Evolutionary conservation across 2,113 vertebrate species (phyloP), one percentile per base, ranked within the genome.

Genomic region (Oreochromis niloticus): DNA sequence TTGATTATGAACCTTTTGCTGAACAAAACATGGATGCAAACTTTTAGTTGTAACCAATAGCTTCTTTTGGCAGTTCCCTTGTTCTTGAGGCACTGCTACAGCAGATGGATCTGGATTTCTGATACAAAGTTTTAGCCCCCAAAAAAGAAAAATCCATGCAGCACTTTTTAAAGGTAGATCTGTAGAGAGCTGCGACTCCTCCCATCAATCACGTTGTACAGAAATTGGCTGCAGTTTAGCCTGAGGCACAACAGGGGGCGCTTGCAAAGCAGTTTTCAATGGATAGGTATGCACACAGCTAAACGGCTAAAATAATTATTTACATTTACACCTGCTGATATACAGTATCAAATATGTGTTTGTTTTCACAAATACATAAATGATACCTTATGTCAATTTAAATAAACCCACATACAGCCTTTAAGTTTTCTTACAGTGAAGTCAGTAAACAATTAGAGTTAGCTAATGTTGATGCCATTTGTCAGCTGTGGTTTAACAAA

Each of bases 181-280:
- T 8, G 32, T 41, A 22, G 0, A 41, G 36, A 11, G 59, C 1
- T 0, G 3, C 1, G 16, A 2, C 39, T 3, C 4, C 11, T 41
- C 66, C 39, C 39, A 9, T 0, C 43, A 43, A 71, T 71, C 0
- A 24, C 1, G 3, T 43, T 16, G 39, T 71, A 71, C 13, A 71
- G 63, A 22, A 41, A 22, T 24, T 24, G 36, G 63, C 36, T 68
- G 63, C 63, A 68, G 36, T 41, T 41, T 0, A 41, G 3, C 63
- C 3, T 0, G 36, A 68, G 36, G 12, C 12, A 24, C 63, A 68
- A 68, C 0, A 41, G 36, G 36, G 19, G 12, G 63, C 4, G 36
- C 63, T 68, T 68, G 63, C 11, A 68, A 68, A 24, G 36, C 7
- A 22, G 36, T 41, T 9, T 24, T 22, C 4, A 68, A 68, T 41